Base-by-base conservation (phyloP, 53 echinoderm and acorn worm species). In the Antedon mediterranea region DNA sequence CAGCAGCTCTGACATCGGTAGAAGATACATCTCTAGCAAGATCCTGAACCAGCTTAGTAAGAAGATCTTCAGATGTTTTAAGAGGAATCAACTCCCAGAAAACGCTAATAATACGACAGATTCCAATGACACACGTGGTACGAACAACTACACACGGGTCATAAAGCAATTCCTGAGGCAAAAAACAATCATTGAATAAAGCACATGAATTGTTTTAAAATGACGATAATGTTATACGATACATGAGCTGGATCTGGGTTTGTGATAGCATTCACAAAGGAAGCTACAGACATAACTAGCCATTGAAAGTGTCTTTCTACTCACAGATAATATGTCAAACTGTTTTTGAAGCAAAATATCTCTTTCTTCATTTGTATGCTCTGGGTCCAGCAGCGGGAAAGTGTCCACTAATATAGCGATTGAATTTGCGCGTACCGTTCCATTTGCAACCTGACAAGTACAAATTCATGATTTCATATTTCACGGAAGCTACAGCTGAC, bases 41-140 rank as follows among this genome's bases (percentile, higher is more conserved):
- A 31, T 97, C 88, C 43, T 86, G 83, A 71, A 97, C 73, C 42
- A 97, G 84, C 72, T 92, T 97, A 43, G 88, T 82, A 73, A 97
- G 77, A 32, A 97, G 86, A 20, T 86, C 85, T 13, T 93, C 82
- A 13, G 89, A 71, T n/a, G 92, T 88, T 32, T 85, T 87, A n/a
- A 81, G 77, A 0, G 98, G 98, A 75, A 97, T 89, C 44, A 97
- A 75, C 79, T 97, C 98, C 98, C 92, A 97, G 86, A 82, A 97
- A 30, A 92, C 80, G 70, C 86, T 84, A 71, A 80, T 34, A 31
- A 97, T 87, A 72, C 86, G 87, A 73, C 98, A 97, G 32, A 97
- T 87, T 15, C 98, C 98, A 33, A 92, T 89, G 34, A 97, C 78
- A 74, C 88, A 90, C 8, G 85, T 88, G 41, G 89, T 90, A 72